These are phyloP conservation scores for Nephrocerus scutellatus DNA, from an alignment of 2,888 invertebrate species.

Conservation along the genomic window DNA sequence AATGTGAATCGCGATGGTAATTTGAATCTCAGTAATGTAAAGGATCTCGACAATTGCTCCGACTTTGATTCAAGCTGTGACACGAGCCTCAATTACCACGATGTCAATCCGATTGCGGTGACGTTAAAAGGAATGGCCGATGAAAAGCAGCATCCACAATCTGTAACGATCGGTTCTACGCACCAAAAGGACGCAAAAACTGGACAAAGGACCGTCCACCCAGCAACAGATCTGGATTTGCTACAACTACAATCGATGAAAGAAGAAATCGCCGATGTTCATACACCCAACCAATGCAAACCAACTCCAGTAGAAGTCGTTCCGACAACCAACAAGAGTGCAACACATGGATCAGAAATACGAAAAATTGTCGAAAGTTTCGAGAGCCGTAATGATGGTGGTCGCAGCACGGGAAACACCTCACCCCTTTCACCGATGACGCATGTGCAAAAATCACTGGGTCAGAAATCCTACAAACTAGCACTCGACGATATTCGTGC, in stretches of 20 bases:
- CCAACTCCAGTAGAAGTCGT: slow-evolving; percentile 6
- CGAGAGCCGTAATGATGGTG: not conserved
- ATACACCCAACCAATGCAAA: not conserved
- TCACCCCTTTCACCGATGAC: slow-evolving; percentile 20
- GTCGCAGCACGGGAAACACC: slow-evolving; percentile 9
- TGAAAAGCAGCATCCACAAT: not conserved
- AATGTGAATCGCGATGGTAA: slow-evolving; percentile 41
- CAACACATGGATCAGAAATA: slow-evolving; percentile 9
- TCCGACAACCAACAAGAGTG: not conserved
- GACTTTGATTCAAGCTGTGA: slow-evolving; percentile 48
- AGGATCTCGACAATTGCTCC: slow-evolving; percentile 45
- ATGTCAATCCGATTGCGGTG: slow-evolving; percentile 33
- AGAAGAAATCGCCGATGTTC: slow-evolving; percentile 12
- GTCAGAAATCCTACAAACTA: slow-evolving; percentile 35
- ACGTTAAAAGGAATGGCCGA: slow-evolving; percentile 1
- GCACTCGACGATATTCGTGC: slow-evolving; percentile 44
- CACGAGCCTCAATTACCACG: slow-evolving; percentile 45
- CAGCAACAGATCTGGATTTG: slow-evolving; percentile 1
- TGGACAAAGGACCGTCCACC: not conserved
- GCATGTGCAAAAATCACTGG: slow-evolving; percentile 28
- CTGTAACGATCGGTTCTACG: too few relatives aligned
- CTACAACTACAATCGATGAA: slow-evolving; percentile 5
- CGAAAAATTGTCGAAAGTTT: not conserved
- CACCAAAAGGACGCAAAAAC: not conserved
- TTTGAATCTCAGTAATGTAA: slow-evolving; percentile 42